Base-by-base conservation (phyloP, 2,797 vertebrate genomes). In the Pterois miles region DNA sequence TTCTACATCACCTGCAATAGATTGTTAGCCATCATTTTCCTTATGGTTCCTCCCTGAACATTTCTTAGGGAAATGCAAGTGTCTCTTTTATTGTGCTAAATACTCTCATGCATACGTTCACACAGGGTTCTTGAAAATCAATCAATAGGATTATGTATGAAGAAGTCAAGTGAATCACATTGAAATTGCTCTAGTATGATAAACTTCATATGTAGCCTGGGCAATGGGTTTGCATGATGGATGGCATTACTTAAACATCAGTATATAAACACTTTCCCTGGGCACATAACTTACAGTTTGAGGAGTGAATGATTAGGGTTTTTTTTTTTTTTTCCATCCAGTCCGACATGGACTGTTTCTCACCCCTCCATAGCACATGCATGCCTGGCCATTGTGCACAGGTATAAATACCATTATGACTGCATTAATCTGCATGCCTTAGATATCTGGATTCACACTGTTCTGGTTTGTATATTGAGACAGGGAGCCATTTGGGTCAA, bases 11-110 rank as follows among this genome's bases (percentile, higher is more conserved):
- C 82, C 78, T 75, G 52, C 31, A 43, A 50, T 54, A 72, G 33
- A 84, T 80, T 80, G 73, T 88, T 85, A 87, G 84, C 71, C 52
- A 74, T 82, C 27, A 73, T 83, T 87, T 86, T 79, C 74, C 65
- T 68, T 62, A 79, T 76, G 82, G 43, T 64, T 71, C 31, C 40
- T 71, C 33, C 43, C 38, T 58, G 20, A 73, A 65, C 11, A 23
- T 78, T 75, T 68, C 48, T 25, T 56, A 13, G 68, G 57, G 25
- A 73, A 58, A 50, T 77, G 62, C 20, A 50, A 70, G 50, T 71
- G 65, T 79, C 59, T 71, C 27, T 57, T 67, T 79, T 64, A 66
- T 52, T 63, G 70, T 58, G 66, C 23, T 79, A 71, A 88, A 76
- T 66, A 74, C 58, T 69, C 74, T 33, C 33, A 48, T 2, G 4